Percentiles rank a stretch among this genome's conserved stretches.
Evolutionary conservation across 1,140 invertebrate genomes (phyloP).

Genomic region (Chionoecetes opilio): DNA sequence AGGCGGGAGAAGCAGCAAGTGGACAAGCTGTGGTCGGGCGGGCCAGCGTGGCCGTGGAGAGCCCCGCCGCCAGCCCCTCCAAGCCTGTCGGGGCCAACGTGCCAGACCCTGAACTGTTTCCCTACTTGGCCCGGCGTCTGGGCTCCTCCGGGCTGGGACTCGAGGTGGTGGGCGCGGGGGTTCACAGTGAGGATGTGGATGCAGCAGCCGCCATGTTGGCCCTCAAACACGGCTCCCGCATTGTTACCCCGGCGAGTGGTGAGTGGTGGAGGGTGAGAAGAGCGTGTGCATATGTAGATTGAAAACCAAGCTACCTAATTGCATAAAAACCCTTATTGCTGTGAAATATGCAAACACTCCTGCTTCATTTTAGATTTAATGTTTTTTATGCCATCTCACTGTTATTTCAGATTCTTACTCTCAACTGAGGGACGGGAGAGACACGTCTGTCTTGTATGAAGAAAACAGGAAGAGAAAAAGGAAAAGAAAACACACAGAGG

Average conservation of each 20-base stretch:
- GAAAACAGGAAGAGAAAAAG: conserved; percentile 73
- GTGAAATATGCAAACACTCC: not conserved
- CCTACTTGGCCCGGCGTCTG: conserved; percentile 89
- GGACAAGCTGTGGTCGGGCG: conserved; percentile 9
- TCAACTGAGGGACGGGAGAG: conserved; percentile 73
- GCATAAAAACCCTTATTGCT: not conserved
- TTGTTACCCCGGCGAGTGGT: conserved; percentile 86
- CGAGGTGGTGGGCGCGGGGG: conserved; percentile 77
- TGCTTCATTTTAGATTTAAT: too few species aligned
- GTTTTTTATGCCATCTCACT: not conserved
- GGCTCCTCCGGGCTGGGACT: conserved; percentile 84
- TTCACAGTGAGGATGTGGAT: conserved; percentile 87
- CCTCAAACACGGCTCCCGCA: conserved; percentile 89
- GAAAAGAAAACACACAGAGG: conserved; percentile 76
- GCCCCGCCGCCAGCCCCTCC: conserved; percentile 21
- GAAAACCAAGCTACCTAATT: too few species aligned
- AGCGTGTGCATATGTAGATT: too few species aligned
- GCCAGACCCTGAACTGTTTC: conserved; percentile 90
- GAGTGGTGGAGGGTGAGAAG: not conserved
- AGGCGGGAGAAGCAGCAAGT: conserved; percentile 43
- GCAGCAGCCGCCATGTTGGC: conserved; percentile 93
- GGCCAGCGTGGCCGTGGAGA: conserved; percentile 35
- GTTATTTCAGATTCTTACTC: conserved; percentile 70
- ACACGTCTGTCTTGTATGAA: conserved; percentile 74
- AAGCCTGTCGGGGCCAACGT: conserved; percentile 82